Percentiles rank a stretch among this genome's conserved stretches.
Evolutionary conservation across 2,797 vertebrate genomes (phyloP).

Genomic region (Rhynchonycteris naso): DNA sequence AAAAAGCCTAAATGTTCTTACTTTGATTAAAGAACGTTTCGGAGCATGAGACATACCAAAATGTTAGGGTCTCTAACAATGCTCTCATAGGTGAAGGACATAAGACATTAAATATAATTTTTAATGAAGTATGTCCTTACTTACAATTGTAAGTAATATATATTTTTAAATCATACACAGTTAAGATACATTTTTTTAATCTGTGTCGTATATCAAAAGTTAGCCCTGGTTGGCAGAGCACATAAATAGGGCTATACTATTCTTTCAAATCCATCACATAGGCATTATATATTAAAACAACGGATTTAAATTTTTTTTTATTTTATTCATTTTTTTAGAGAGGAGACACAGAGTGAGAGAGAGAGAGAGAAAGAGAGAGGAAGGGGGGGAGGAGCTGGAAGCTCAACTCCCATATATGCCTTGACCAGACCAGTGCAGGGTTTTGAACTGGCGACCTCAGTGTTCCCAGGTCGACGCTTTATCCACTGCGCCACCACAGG

Average conservation of each 20-base stretch:
- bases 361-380: too few relatives aligned
- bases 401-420: too few relatives aligned
- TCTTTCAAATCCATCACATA: constrained; percentile 75
- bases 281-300: constrained; percentile 52
- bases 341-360: too few relatives aligned
- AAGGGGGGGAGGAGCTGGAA: too few relatives aligned
- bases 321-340: too few relatives aligned
- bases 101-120: not conserved
- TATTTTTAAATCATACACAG: constrained; percentile 61
- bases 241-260: constrained; percentile 37
- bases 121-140: constrained; percentile 30
- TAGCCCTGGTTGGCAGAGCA: constrained; percentile 51
- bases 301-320: too few relatives aligned
- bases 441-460: too few relatives aligned
- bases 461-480: too few relatives aligned
- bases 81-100: not conserved
- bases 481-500: too few relatives aligned
- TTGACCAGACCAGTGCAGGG: too few relatives aligned
- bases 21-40: constrained; percentile 66
- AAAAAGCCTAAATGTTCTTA: constrained; percentile 18
- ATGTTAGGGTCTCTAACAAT: constrained; percentile 34
- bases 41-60: constrained; percentile 61
- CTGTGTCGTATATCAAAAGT: constrained; percentile 61
- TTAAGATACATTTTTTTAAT: constrained; percentile 77
- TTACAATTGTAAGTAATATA: constrained; percentile 45